A percentile compares a stretch with the other conserved stretches of the same genome.
These are phyloP conservation scores for Meteorus cinctellus DNA, from an alignment of 2,888 invertebrate genomes.

Conservation along the genomic window DNA sequence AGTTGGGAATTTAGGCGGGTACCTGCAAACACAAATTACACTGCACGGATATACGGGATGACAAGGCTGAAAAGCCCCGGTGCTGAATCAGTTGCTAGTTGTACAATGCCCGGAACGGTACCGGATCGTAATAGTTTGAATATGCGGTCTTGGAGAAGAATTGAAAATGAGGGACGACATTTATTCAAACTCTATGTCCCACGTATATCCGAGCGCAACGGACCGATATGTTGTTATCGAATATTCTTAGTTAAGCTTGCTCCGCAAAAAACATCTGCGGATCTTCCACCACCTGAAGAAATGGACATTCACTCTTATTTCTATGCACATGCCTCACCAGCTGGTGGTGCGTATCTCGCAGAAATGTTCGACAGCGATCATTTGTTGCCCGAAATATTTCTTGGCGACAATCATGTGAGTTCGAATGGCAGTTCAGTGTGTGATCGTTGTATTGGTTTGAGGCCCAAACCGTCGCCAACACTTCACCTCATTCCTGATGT, in stretches of 20 bases:
- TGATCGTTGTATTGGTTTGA: constrained; percentile 75
- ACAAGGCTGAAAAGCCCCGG: constrained; percentile 86
- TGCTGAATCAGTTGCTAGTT: constrained; percentile 78
- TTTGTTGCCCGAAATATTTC: constrained; percentile 80
- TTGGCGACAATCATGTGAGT: constrained; percentile 79
- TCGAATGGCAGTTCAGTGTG: constrained; percentile 69
- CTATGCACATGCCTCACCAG: constrained; percentile 81
- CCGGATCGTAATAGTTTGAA: constrained; percentile 81
- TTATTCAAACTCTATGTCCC: constrained; percentile 85
- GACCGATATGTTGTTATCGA: constrained; percentile 90
- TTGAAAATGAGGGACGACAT: constrained; percentile 80
- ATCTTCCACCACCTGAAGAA: constrained; percentile 81
- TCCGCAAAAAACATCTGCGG: constrained; percentile 78
- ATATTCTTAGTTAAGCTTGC: constrained; percentile 85
- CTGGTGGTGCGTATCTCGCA: constrained; percentile 86
- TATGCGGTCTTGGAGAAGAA: constrained; percentile 78
- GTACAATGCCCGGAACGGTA: constrained; percentile 82
- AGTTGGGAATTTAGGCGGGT: constrained; percentile 80
- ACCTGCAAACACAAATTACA: constrained; percentile 89
- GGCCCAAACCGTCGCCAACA: constrained; percentile 68
- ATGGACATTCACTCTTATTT: constrained; percentile 83
- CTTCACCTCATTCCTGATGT: constrained; percentile 65
- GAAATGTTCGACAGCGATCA: constrained; percentile 86
- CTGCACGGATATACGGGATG: constrained; percentile 78
- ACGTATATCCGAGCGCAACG: constrained; percentile 87